Percentiles rank a stretch among this genome's conserved stretches.
Evolutionary conservation across 2,797 vertebrate species (phyloP).

Genomic region (Melanotaenia boesemani): DNA sequence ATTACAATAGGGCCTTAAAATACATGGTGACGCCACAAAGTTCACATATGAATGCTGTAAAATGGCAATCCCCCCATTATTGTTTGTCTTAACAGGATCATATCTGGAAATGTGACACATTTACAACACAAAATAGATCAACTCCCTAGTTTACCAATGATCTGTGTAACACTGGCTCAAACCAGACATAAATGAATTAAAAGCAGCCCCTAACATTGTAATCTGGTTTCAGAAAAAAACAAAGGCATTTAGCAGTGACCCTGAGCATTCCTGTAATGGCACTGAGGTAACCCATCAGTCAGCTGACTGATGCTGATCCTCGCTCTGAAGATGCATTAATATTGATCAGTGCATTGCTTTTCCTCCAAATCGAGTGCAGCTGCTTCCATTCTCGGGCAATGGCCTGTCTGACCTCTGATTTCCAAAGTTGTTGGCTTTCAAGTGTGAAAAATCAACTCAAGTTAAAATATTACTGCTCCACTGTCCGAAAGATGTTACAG

Average conservation of each 20-base stretch:
- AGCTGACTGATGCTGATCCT: conserved; percentile 30
- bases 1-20: conserved; percentile 4
- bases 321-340: conserved; percentile 57
- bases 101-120: conserved; percentile 13
- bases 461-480: not conserved
- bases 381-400: not conserved
- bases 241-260: conserved; percentile 35
- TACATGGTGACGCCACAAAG: not conserved
- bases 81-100: not conserved
- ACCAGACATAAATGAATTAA: conserved; percentile 24
- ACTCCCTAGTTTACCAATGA: not conserved
- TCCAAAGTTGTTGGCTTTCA: not conserved
- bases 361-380: conserved; percentile 12
- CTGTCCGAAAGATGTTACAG: not conserved
- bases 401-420: conserved; percentile 18
- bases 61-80: conserved; percentile 18
- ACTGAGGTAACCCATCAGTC: conserved; percentile 26
- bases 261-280: conserved; percentile 17
- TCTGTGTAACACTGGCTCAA: not conserved
- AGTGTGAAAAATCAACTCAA: not conserved
- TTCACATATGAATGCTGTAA: conserved; percentile 4
- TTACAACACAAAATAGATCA: not conserved
- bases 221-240: conserved; percentile 29
- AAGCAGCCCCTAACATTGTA: conserved; percentile 11
- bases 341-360: conserved; percentile 57